These are phyloP conservation scores for Ethmia dodecea DNA, from an alignment of 2,888 invertebrate genomes.

Conservation along the genomic window DNA sequence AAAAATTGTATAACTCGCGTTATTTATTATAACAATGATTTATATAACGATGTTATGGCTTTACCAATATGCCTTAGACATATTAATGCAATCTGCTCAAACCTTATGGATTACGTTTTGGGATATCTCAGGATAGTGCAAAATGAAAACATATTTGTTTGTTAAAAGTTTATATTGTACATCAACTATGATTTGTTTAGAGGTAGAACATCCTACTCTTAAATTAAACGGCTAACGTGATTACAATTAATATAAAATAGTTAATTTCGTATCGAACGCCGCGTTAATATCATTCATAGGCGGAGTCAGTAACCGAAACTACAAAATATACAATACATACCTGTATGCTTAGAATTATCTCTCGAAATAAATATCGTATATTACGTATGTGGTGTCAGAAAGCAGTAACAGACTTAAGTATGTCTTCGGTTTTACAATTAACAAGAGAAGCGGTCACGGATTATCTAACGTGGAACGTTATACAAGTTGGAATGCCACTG, in stretches of 20 bases:
- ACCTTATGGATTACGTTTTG: not conserved
- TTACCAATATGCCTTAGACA: too few relatives aligned
- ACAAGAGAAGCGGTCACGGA: too few relatives aligned
- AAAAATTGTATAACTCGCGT: too few relatives aligned
- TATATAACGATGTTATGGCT: too few relatives aligned
- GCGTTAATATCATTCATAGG: constrained; percentile 63
- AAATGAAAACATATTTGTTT: constrained; percentile 16
- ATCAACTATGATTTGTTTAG: constrained; percentile 75
- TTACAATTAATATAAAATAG: constrained; percentile 57
- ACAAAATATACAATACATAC: constrained; percentile 23
- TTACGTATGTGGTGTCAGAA: too few relatives aligned
- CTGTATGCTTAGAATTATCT: not conserved
- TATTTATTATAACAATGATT: too few relatives aligned
- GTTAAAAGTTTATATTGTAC: constrained; percentile 76
- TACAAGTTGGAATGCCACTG: too few relatives aligned
- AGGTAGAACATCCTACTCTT: constrained; percentile 76
- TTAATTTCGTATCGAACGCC: constrained; percentile 50
- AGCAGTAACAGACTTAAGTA: too few relatives aligned
- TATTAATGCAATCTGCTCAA: too few relatives aligned
- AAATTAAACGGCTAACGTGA: constrained; percentile 68
- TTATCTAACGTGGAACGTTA: too few relatives aligned
- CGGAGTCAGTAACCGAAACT: constrained; percentile 58
- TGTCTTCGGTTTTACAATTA: too few relatives aligned
- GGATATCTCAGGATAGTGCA: not conserved
- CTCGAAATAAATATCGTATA: too few relatives aligned